Conservation (phyloP, 1,140 invertebrate genomes). For the Diploscapter pachys region DNA sequence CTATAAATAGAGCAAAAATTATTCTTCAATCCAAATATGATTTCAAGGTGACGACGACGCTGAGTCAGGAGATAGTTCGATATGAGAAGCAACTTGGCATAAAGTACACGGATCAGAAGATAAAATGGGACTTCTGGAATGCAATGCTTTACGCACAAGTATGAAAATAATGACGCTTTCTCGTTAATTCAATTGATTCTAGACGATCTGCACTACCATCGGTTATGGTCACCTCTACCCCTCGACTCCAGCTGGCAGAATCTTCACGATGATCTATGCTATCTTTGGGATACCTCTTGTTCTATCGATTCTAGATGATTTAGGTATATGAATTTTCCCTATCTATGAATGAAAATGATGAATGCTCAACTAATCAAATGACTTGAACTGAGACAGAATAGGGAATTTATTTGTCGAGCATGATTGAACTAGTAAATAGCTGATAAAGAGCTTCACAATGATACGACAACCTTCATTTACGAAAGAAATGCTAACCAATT, state of each 20-base stretch:
- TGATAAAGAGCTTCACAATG: no score
- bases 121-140: constrained; percentile 53
- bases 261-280: constrained; percentile 85
- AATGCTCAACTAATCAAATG: no score
- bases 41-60: no score
- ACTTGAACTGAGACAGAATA: no score
- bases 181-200: constrained; percentile 5
- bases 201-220: constrained; percentile 55
- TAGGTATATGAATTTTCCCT: constrained; percentile 34
- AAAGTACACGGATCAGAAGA: constrained; percentile 48
- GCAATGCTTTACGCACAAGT: constrained; percentile 54
- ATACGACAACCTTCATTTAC: no score
- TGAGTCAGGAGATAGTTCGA: constrained; percentile 11
- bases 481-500: no score
- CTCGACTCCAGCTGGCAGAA: constrained; percentile 75
- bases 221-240: constrained; percentile 63
- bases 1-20: neutral
- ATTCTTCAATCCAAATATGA: no score
- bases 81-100: constrained; percentile 50
- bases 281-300: constrained; percentile 89
- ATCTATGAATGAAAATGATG: no score
- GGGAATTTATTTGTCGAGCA: no score
- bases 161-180: neutral
- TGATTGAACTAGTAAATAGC: no score
- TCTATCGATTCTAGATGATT: constrained; percentile 61